Percentiles rank a stretch among this genome's conserved stretches.
Evolutionary conservation across 1,140 invertebrate species (phyloP).

Genomic region (Gonatopus flavifemur): DNA sequence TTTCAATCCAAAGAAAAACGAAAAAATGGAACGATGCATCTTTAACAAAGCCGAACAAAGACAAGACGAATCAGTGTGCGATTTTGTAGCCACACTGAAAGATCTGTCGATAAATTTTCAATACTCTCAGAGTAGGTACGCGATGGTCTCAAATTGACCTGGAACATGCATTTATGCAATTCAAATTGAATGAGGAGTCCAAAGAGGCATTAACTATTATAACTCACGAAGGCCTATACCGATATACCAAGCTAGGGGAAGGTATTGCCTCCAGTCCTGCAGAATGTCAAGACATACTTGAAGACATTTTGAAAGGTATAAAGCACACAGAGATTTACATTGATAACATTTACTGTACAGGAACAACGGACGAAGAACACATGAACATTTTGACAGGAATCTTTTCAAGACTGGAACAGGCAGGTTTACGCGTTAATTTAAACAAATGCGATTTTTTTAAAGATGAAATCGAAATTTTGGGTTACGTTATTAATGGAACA

Average conservation of each 20-base stretch:
- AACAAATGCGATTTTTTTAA: too few species aligned
- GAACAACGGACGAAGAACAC: background rate
- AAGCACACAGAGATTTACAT: background rate
- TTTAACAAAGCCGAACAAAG: conserved; percentile 12
- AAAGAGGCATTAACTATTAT: background rate
- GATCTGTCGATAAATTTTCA: conserved; percentile 11
- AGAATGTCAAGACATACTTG: background rate
- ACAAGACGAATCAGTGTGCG: conserved; percentile 4
- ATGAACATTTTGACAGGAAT: background rate
- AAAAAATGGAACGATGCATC: conserved; percentile 11
- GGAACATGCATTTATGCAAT: background rate
- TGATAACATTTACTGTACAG: background rate
- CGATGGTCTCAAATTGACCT: too few species aligned
- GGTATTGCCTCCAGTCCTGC: background rate
- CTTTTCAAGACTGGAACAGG: background rate
- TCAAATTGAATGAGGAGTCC: background rate
- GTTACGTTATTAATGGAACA: too few species aligned
- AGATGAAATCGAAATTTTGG: too few species aligned
- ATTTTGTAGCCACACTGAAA: conserved; percentile 14
- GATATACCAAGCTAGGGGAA: background rate
- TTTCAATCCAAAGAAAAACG: conserved; percentile 10
- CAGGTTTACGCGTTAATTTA: background rate
- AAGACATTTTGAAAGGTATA: background rate
- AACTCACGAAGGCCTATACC: background rate
- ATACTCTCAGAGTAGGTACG: background rate